phyloP scores from a whole-genome alignment of 53 echinoderm and acorn worm genomes.

The Apostichopus leukothele region DNA sequence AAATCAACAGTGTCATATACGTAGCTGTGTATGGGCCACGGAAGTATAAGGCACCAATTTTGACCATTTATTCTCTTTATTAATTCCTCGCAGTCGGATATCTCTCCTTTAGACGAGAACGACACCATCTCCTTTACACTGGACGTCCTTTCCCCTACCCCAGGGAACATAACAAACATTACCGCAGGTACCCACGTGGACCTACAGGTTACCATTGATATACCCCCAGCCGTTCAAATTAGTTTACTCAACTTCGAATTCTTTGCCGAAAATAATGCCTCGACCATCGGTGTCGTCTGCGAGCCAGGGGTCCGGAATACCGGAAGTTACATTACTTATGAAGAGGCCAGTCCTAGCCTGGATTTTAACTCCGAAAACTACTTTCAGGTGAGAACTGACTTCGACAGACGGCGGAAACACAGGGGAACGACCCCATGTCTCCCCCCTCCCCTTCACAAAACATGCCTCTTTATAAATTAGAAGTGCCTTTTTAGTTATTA shows the following conservation, averaged over 20 bases:
- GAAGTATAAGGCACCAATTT: not conserved
- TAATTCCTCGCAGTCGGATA: not conserved
- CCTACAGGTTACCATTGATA: constrained; percentile 4
- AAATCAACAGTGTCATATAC: too few relatives aligned
- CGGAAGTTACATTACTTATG: constrained; percentile 22
- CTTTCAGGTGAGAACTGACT: constrained; percentile 21
- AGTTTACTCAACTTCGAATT: constrained; percentile 21
- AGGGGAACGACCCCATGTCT: too few relatives aligned
- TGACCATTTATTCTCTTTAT: not conserved
- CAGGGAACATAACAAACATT: constrained; percentile 9
- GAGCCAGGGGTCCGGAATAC: constrained; percentile 27
- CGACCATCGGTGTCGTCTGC: constrained; percentile 38
- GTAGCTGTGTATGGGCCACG: too few relatives aligned
- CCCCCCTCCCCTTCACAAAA: too few relatives aligned
- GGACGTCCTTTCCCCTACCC: not conserved
- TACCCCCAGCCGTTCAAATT: constrained; percentile 15
- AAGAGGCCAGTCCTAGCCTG: not conserved
- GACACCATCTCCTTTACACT: constrained; percentile 23
- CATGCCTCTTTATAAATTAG: too few relatives aligned
- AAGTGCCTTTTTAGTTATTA: too few relatives aligned
- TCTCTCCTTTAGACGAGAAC: constrained; percentile 14
- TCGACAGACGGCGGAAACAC: too few relatives aligned
- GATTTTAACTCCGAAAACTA: constrained; percentile 21
- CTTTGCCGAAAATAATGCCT: constrained; percentile 27
- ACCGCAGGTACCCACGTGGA: constrained; percentile 37